Conservation (phyloP, 2,113 vertebrate species). For the Phalacrocorax brasilianus region DNA sequence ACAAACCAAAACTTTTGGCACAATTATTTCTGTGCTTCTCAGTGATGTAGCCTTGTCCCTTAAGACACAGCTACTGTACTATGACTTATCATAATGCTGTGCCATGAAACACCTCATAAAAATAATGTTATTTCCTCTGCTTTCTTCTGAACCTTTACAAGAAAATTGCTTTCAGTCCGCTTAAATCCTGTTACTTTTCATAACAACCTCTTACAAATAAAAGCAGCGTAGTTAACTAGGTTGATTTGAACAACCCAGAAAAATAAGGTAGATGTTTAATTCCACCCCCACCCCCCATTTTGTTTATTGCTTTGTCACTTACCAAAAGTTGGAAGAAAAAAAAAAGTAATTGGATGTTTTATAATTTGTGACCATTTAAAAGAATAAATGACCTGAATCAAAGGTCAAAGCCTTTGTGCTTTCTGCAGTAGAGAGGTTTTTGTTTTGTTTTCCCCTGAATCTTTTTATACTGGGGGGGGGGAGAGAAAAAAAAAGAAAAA, state of each 20-base stretch:
- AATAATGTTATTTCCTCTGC: slow-evolving; percentile 47
- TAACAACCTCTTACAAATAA: slow-evolving; percentile 33
- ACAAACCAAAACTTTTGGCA: not conserved
- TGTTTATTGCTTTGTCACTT: slow-evolving; percentile 49
- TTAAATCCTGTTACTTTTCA: slow-evolving; percentile 36
- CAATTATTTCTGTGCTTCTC: not conserved
- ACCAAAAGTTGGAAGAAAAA: not conserved
- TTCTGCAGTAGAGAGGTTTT: slow-evolving; percentile 46
- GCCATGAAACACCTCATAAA: slow-evolving; percentile 53
- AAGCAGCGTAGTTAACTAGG: not conserved
- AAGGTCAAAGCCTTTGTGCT: slow-evolving; percentile 68
- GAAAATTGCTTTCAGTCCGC: slow-evolving; percentile 40
- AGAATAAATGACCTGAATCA: slow-evolving; percentile 71
- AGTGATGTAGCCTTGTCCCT: not conserved
- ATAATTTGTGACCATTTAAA: slow-evolving; percentile 69
- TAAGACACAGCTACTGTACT: not conserved
- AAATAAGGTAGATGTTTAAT: not conserved
- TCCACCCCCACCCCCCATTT: rapidly evolving
- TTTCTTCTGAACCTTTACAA: slow-evolving; percentile 42
- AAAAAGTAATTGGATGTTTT: slow-evolving; percentile 56
- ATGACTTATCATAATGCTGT: slow-evolving; percentile 9
- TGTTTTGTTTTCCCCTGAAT: slow-evolving; percentile 44
- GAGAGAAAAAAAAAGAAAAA: too few relatives aligned
- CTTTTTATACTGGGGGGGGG: not conserved
- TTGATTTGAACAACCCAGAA: slow-evolving; percentile 20